phyloP scores from a whole-genome alignment of 2,888 invertebrate genomes.

The Drosophila glabriapex region DNA sequence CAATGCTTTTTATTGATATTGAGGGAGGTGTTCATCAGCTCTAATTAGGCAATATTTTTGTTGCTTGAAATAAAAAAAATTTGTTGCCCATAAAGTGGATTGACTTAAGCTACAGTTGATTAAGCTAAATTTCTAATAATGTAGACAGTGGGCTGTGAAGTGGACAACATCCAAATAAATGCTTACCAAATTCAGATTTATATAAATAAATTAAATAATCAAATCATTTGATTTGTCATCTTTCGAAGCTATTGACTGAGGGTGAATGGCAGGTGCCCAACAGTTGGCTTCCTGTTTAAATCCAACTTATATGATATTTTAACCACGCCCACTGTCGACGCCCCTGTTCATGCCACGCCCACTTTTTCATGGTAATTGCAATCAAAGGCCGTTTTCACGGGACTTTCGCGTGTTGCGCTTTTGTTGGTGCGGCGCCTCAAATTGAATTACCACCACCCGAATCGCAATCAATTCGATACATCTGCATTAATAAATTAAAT shows the following conservation, averaged over 20 bases:
- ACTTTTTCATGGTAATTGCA: constrained; percentile 31
- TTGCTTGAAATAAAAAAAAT: not conserved
- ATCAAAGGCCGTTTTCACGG: constrained; percentile 29
- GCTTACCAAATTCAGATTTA: not conserved
- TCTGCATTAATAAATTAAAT: constrained; percentile 56
- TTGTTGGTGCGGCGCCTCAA: constrained; percentile 29
- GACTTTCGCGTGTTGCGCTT: constrained; percentile 22
- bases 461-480: constrained; percentile 45
- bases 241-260: not conserved
- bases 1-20: not conserved
- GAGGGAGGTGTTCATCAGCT: not conserved
- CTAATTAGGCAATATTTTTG: not conserved
- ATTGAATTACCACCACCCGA: constrained; percentile 51
- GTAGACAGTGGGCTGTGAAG: not conserved
- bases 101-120: not conserved
- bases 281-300: not conserved
- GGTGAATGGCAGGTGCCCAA: too few relatives aligned
- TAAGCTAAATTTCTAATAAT: not conserved
- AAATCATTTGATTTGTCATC: not conserved
- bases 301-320: not conserved
- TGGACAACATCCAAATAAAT: not conserved
- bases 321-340: not conserved
- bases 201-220: not conserved
- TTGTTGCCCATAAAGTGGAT: not conserved
- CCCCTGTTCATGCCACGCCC: constrained; percentile 1